These are phyloP conservation scores for Coelopa frigida DNA, from an alignment of 1,140 invertebrate species.

Conservation along the genomic window DNA sequence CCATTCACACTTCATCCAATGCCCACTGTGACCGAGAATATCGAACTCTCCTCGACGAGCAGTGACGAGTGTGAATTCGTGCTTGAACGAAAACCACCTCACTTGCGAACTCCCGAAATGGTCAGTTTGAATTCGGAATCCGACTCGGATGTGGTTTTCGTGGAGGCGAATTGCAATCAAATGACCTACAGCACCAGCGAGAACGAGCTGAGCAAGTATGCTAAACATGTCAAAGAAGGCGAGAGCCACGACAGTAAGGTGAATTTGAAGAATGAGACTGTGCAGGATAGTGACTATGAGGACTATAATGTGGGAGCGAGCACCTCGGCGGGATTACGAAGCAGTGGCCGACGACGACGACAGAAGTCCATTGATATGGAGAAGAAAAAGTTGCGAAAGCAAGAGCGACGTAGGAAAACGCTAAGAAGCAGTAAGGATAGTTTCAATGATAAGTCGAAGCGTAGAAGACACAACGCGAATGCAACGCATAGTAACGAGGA, in stretches of 20 bases:
- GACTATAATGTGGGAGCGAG: conserved; percentile 31
- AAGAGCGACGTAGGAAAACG: background rate
- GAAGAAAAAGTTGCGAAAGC: background rate
- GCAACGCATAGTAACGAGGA: background rate
- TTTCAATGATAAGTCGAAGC: background rate
- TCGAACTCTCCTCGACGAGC: conserved; percentile 14
- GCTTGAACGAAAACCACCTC: conserved; percentile 48
- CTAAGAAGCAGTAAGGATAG: conserved; percentile 2
- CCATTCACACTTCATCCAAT: background rate
- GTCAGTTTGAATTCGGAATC: conserved; percentile 50
- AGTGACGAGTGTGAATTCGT: conserved; percentile 42
- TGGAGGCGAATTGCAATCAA: conserved; percentile 25
- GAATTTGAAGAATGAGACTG: background rate
- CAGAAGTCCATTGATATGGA: conserved; percentile 1
- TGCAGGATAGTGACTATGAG: background rate
- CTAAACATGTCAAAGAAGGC: too few species aligned
- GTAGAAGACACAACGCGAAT: background rate
- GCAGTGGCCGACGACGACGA: background rate
- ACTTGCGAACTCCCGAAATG: conserved; percentile 51
- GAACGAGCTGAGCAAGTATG: conserved; percentile 3
- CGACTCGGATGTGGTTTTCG: conserved; percentile 53
- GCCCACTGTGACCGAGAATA: conserved; percentile 12
- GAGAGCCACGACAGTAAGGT: background rate
- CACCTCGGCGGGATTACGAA: conserved; percentile 29
- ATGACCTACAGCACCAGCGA: conserved; percentile 8